phyloP scores from a whole-genome alignment of 2,888 invertebrate species.

The Coecobrya sp. region DNA sequence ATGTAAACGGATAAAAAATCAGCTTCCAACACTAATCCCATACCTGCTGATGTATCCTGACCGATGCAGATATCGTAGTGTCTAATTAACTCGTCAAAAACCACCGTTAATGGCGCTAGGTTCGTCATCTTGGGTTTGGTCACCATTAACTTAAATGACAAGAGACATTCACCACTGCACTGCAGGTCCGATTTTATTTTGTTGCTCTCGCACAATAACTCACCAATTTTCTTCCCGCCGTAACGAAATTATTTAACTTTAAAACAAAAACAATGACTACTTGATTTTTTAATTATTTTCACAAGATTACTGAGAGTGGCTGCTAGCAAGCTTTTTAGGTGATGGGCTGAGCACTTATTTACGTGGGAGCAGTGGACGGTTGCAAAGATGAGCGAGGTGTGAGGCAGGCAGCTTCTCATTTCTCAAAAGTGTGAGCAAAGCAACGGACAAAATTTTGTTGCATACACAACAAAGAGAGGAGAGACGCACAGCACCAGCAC shows the following conservation, averaged over 20 bases:
- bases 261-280: background rate
- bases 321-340: background rate
- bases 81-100: slow-evolving; percentile 88
- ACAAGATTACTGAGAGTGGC: background rate
- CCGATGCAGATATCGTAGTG: slow-evolving; percentile 87
- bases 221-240: background rate
- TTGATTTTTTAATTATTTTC: background rate
- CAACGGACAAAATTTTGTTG: slow-evolving; percentile 45
- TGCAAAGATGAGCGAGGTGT: background rate
- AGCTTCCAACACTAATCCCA: background rate
- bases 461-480: slow-evolving; percentile 14
- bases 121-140: slow-evolving; percentile 7
- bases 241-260: background rate
- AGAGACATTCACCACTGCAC: background rate
- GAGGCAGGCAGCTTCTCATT: background rate
- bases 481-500: too few relatives aligned
- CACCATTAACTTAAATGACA: background rate
- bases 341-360: slow-evolving; percentile 11
- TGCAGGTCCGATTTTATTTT: too few relatives aligned
- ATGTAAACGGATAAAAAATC: background rate
- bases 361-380: background rate
- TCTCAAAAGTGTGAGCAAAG: background rate
- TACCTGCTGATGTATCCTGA: slow-evolving; percentile 88
- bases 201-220: background rate
- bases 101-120: slow-evolving; percentile 55